Percentiles rank a stretch among this genome's conserved stretches.
phyloP scores from a whole-genome alignment of 2,888 invertebrate species.

The Latrodectus elegans region DNA sequence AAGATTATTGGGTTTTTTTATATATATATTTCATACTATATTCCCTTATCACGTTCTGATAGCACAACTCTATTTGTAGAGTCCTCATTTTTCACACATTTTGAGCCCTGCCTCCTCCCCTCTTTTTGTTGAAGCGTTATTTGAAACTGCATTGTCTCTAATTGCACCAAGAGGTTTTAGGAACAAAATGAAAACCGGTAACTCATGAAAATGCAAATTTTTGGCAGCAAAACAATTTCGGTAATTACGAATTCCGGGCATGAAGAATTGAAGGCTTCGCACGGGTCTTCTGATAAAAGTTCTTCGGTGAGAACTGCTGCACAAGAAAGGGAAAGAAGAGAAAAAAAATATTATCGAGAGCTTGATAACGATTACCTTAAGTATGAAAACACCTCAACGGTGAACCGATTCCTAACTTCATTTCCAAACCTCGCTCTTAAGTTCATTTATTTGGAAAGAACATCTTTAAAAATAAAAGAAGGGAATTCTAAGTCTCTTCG shows the following conservation, averaged over 20 bases:
- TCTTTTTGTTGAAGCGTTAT: conserved; percentile 16
- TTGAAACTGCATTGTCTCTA: conserved; percentile 62
- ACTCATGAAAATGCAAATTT: conserved; percentile 69
- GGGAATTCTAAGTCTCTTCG: conserved; percentile 25
- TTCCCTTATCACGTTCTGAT: conserved; percentile 38
- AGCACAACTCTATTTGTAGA: conserved; percentile 9
- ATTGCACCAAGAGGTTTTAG: conserved; percentile 47
- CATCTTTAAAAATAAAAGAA: conserved; percentile 37
- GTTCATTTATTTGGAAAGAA: conserved; percentile 57
- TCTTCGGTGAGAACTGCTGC: neutral
- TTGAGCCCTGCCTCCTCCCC: neutral
- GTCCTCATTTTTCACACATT: conserved; percentile 25
- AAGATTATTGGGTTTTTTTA: no score
- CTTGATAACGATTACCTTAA: conserved; percentile 63
- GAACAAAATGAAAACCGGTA: conserved; percentile 52
- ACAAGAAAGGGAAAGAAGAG: neutral
- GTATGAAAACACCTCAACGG: conserved; percentile 36
- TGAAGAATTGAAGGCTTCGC: conserved; percentile 51
- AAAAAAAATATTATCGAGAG: conserved; percentile 32
- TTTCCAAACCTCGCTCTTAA: conserved; percentile 56
- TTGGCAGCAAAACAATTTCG: conserved; percentile 59
- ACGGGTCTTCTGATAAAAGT: conserved; percentile 27
- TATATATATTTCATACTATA: neutral
- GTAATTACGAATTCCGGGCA: conserved; percentile 66
- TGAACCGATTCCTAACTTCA: conserved; percentile 56